Evolutionary conservation across 2,113 vertebrate genomes (phyloP), one percentile per base, ranked within the genome.

Genomic region (Ploceus nigricollis): DNA sequence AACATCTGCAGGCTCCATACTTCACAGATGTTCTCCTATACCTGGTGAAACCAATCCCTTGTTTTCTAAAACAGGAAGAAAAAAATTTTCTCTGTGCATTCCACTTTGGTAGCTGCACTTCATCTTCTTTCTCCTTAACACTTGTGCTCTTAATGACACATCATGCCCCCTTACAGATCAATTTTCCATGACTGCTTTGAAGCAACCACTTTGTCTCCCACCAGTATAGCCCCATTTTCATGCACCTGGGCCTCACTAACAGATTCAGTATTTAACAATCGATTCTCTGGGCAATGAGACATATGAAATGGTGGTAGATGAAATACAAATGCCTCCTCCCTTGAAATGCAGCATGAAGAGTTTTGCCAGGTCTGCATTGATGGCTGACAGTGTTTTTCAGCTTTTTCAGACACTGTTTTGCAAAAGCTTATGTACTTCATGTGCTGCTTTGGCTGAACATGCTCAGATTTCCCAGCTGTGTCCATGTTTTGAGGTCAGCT

Each of bases 401-500:
- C 56, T 60, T 93, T 82, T 88, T 71, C 45, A 77, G 56, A 63
- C 20, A 21, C 47, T 84, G 44, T 81, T 94, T 90, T 87, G 76
- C 78, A 81, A 51, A 80, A 70, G 60, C 51, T 15, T 64, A 82
- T 63, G 75, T 83, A 81, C 18, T 90, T 86, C 83, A 51, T 83
- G 65, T 33, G 56, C 85, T 85, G 37, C 79, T 89, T 71, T 56
- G 56, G 71, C 71, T 86, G 64, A 48, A 81, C 60, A 64, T 31
- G 28, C 76, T 75, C 5, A 1, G 39, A 66, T 81, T 95, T 96
- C 85, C 85, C 82, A 90, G 76, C 88, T 93, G 57, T 33, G 68
- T 42, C 76, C 72, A 31, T 71, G 68, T 87, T 95, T 94, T 89
- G 79, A 90, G 83, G 83, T 90, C 86, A 92, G 92, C 82, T 81